A percentile compares a stretch with the other conserved stretches of the same genome.
Evolutionary conservation across 2,888 invertebrate genomes (phyloP).

Genomic region (Clepsis dumicolana): DNA sequence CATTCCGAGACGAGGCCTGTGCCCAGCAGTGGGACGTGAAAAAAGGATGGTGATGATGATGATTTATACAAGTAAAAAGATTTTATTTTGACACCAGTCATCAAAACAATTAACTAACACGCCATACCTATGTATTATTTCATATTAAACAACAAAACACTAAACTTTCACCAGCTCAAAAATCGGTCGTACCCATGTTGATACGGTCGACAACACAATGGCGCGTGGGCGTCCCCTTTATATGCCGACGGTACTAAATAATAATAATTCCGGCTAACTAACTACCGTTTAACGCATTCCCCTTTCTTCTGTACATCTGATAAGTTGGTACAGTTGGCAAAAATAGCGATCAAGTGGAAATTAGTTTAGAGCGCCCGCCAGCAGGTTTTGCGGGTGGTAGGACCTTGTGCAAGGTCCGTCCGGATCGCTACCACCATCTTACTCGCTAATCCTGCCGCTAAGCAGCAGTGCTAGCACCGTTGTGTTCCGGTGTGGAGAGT

Average conservation of each 20-base stretch:
- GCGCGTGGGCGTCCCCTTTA: conserved; percentile 76
- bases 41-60: too few relatives aligned
- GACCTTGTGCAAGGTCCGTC: too few relatives aligned
- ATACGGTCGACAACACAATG: conserved; percentile 39
- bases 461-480: too few relatives aligned
- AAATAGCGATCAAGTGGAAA: conserved; percentile 19
- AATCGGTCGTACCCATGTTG: conserved; percentile 29
- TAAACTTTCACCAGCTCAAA: conserved; percentile 36
- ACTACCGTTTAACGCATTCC: conserved; percentile 83
- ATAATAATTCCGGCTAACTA: conserved; percentile 83
- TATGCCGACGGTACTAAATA: conserved; percentile 78
- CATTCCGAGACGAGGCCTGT: too few relatives aligned
- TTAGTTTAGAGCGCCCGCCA: too few relatives aligned
- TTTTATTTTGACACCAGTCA: too few relatives aligned
- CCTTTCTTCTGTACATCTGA: conserved; percentile 80
- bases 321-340: conserved; percentile 62
- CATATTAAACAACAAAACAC: conserved; percentile 28
- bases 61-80: too few relatives aligned
- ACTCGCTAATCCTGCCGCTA: too few relatives aligned
- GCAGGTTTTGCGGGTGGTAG: too few relatives aligned
- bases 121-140: conserved; percentile 1
- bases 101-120: neutral
- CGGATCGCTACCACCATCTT: too few relatives aligned
- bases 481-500: too few relatives aligned
- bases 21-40: too few relatives aligned